Evolutionary conservation across 2,797 vertebrate genomes (phyloP), one percentile per base, ranked within the genome.

Genomic region (Vireo griseus): DNA sequence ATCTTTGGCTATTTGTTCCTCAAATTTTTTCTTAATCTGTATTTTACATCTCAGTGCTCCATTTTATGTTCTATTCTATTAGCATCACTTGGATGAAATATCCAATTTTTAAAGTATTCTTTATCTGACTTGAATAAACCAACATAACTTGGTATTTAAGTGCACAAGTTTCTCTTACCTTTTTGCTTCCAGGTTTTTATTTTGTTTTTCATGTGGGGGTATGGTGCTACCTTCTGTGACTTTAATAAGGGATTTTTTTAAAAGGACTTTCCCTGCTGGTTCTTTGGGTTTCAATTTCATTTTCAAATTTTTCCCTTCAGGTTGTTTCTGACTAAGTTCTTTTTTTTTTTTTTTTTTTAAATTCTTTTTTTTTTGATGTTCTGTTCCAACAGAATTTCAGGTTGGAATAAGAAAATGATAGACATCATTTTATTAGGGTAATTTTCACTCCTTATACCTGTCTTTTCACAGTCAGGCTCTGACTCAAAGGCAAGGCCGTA

Each of bases 281-380:
- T 97, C 96, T 91, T 96, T 96, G 93, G 86, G 95, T 97, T 97
- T 97, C 97, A 96, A 97, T 96, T 97, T 97, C 93, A 75, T 94
- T 35, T 35, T 35, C 35, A 96, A 97, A 68, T 90, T 97, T 94
- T 66, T 47, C 71, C 95, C 94, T 96, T 94, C 59, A 31, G 88
- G 95, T 90, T 94, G 57, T 96, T 97, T 96, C 87, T 94, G 92
- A 95, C 93, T 92, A 96, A 95, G 90, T 96, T 96, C 14, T 29
- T 5, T 52, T 22, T 35, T 31, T 22, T 16, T 17, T n/a, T 19
- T 35, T 35, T 63, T 44, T 35, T 62, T 39, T 39, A 26, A 22
- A 17, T 28, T 29, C 18, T 61, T 29, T 6, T 33, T 6, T 33
- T 35, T 25, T 21, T 47, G 2, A 96, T 97, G 58, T 95, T 95